Evolutionary conservation across 1,140 invertebrate genomes (phyloP).

Genomic region (Protaetia brevitarsis): DNA sequence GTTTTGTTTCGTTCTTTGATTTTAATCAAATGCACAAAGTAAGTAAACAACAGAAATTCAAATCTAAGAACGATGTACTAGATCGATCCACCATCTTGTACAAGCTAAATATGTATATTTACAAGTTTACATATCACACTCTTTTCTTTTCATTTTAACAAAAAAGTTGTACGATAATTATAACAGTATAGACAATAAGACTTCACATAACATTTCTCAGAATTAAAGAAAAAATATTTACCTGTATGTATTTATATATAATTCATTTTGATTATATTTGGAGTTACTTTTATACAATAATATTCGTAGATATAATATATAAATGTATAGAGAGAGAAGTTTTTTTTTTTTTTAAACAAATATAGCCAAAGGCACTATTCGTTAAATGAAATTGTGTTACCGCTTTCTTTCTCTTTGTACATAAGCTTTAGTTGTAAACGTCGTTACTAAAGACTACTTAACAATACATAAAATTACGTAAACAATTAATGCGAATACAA

Average conservation of each 20-base stretch:
- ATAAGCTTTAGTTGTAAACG: background rate
- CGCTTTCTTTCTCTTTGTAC: background rate
- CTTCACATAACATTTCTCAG: background rate
- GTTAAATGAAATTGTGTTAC: background rate
- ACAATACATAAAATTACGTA: slow-evolving; percentile 17
- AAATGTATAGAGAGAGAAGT: background rate
- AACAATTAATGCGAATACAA: slow-evolving; percentile 17
- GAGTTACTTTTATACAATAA: slow-evolving; percentile 12
- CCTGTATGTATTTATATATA: background rate
- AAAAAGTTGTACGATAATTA: slow-evolving; percentile 13
- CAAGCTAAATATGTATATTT: slow-evolving; percentile 19
- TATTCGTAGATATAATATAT: background rate
- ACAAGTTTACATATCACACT: slow-evolving; percentile 21
- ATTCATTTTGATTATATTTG: slow-evolving; percentile 10
- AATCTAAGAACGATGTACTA: background rate
- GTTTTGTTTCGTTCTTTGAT: background rate
- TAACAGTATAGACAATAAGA: slow-evolving; percentile 1
- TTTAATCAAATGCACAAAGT: background rate
- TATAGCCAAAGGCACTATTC: slow-evolving; percentile 18
- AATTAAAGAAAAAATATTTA: slow-evolving; percentile 5
- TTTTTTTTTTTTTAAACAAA: slow-evolving; percentile 5
- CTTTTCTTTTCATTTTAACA: slow-evolving; percentile 18
- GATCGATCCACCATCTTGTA: background rate
- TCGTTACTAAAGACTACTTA: slow-evolving; percentile 2
- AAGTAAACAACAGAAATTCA: background rate